phyloP scores from a whole-genome alignment of 2,797 vertebrate genomes.

The Emys orbicularis region DNA sequence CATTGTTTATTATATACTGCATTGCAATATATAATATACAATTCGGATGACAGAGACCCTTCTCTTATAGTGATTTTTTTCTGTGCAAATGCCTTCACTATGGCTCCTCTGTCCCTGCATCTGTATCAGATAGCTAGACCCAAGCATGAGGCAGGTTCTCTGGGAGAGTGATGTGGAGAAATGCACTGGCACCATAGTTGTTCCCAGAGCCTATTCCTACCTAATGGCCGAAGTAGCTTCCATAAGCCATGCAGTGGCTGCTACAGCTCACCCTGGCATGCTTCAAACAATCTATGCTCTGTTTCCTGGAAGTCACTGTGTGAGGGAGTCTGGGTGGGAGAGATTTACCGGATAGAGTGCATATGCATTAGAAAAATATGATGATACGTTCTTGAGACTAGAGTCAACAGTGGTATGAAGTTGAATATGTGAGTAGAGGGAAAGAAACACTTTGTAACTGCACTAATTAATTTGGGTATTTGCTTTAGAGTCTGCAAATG shows the following conservation, averaged over 20 bases:
- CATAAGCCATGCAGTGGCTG: background rate
- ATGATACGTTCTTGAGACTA: background rate
- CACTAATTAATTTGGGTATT: background rate
- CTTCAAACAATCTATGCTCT: background rate
- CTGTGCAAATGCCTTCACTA: background rate
- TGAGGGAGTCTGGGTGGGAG: background rate
- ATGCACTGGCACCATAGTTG: background rate
- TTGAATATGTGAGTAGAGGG: background rate
- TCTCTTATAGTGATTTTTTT: background rate
- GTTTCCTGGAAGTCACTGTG: background rate
- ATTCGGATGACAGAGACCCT: background rate
- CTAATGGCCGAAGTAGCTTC: background rate
- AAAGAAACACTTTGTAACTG: background rate
- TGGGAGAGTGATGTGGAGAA: background rate
- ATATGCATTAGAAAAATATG: background rate
- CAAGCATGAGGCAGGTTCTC: background rate
- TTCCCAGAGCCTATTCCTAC: background rate
- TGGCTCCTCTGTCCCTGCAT: background rate
- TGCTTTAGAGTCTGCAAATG: background rate
- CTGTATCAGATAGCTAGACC: background rate
- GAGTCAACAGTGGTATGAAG: background rate
- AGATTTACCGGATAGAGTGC: background rate
- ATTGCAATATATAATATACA: background rate
- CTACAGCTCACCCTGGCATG: background rate
- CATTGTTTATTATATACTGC: background rate